Conservation (phyloP, 2,888 invertebrate species). For the Periphyllus acericola region DNA sequence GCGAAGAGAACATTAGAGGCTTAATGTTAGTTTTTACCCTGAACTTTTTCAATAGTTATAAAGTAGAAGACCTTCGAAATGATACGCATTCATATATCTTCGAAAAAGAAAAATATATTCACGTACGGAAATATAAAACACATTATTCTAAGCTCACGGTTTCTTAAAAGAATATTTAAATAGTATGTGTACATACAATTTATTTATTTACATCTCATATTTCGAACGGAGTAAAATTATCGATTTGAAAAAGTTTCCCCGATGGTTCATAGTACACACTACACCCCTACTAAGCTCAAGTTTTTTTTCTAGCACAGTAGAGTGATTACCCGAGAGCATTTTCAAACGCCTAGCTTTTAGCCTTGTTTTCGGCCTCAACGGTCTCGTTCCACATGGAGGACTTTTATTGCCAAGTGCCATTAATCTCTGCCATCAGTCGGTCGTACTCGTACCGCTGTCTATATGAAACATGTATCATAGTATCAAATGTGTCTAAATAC, state of each 20-base stretch:
- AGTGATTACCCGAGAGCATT: conserved; percentile 26
- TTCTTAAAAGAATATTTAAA: background rate
- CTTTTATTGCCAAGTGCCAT: conserved; percentile 48
- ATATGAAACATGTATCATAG: conserved; percentile 7
- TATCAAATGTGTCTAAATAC: conserved; percentile 17
- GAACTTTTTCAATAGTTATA: background rate
- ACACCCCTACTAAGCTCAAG: background rate
- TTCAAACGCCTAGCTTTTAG: conserved; percentile 46
- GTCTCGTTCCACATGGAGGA: conserved; percentile 36
- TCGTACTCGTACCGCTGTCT: background rate
- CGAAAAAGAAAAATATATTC: background rate
- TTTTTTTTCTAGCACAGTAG: background rate
- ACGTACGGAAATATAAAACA: background rate
- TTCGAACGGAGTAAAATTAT: conserved; percentile 1
- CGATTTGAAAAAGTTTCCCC: conserved; percentile 1
- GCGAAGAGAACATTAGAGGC: background rate
- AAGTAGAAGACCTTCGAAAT: background rate
- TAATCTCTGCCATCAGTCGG: conserved; percentile 27
- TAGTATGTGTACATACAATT: background rate
- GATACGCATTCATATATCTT: background rate
- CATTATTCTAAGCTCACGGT: background rate
- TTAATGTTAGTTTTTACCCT: background rate
- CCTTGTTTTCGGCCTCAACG: conserved; percentile 34
- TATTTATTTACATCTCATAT: background rate
- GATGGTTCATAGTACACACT: background rate